Base-by-base conservation (phyloP, 2,888 invertebrate species). In the Pandemis corylana region DNA sequence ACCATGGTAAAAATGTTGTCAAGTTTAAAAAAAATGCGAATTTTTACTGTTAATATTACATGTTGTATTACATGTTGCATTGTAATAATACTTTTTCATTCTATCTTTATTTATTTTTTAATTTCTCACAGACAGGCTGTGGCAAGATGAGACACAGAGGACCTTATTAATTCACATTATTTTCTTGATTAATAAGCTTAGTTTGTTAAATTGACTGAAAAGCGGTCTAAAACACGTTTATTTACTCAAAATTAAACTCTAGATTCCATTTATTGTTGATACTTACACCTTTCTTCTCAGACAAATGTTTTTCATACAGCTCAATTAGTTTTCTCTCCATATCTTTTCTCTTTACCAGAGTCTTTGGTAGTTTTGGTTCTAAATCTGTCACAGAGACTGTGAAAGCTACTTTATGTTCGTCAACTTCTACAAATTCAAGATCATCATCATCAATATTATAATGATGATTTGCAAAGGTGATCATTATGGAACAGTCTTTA, bases 401-500 rank as follows among this genome's bases (percentile, higher is more conserved):
- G 77, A 95, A 95, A 49, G 93, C 89, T 80, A 95, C 89, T 76
- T 83, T 89, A 46, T 83, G 80, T 61, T 90, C 88, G 65, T 85
- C 85, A 70, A 95, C 76, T 78, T 87, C 77, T 44, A 90, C 80
- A 68, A 72, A 83, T n/a, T 86, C 83, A 53, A 28, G 10, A 42
- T 77, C 78, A n/a, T 81, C 79, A 75, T 85, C 81, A 77, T 59
- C 36, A 41, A 77, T 78, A 15, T 81, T 79, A 75, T 85, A 80
- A 78, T 53, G 83, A 76, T 75, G 82, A 1, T 51, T 72, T 71
- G 88, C 80, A 77, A 96, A 94, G 68, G 95, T 94, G 68, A 96
- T 93, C 95, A 96, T 96, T 42, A 96, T 94, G 0, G 96, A 97
- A 82, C 96, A 96, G 83, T 97, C 97, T 85, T 96, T 96, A 28